phyloP scores from a whole-genome alignment of 1,140 invertebrate species.

The Brachystomella parvula region DNA sequence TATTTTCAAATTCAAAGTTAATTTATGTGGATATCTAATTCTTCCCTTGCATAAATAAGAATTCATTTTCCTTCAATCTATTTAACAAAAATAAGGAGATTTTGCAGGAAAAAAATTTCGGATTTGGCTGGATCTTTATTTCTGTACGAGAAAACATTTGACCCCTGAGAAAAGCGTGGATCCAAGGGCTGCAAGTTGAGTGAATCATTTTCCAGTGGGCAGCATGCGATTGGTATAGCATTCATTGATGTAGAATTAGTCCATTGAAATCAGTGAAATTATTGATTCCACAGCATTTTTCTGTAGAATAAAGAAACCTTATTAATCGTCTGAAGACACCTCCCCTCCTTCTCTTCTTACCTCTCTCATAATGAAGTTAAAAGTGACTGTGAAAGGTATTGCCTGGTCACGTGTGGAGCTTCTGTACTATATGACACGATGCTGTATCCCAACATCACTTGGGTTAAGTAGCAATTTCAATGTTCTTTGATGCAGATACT shows the following conservation, averaged over 20 bases:
- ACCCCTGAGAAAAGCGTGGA: slow-evolving; percentile 48
- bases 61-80: too few species aligned
- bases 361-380: slow-evolving; percentile 41
- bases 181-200: slow-evolving; percentile 42
- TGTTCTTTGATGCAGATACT: too few species aligned
- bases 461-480: too few species aligned
- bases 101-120: too few species aligned
- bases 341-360: slow-evolving; percentile 37
- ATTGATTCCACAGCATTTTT: slow-evolving; percentile 70
- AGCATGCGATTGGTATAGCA: slow-evolving; percentile 56
- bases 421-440: too few species aligned
- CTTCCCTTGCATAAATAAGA: too few species aligned
- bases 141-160: slow-evolving; percentile 53
- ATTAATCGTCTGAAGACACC: not conserved
- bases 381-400: slow-evolving; percentile 41
- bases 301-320: slow-evolving; percentile 41
- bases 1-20: too few species aligned
- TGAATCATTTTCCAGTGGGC: slow-evolving; percentile 49
- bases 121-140: too few species aligned
- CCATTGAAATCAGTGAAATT: slow-evolving; percentile 58
- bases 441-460: too few species aligned
- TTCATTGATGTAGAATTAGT: slow-evolving; percentile 41
- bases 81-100: too few species aligned
- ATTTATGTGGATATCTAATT: too few species aligned
- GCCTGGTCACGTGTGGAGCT: slow-evolving; percentile 38